Base-by-base conservation (phyloP, 1,140 invertebrate genomes). In the Branchinecta lynchi region DNA sequence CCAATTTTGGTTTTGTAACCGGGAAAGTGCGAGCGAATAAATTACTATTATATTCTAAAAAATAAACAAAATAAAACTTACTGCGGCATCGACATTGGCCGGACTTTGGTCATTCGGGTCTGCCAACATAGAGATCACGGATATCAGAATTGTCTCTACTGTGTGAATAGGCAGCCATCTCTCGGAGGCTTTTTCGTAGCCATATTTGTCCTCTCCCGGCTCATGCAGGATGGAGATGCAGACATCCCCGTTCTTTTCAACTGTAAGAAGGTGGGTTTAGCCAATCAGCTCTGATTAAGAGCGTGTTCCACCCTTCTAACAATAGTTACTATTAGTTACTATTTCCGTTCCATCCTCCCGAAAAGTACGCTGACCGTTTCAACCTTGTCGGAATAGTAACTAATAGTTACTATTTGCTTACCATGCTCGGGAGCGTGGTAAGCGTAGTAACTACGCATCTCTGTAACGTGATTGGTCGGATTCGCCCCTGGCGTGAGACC, bases 91-190 rank as follows among this genome's bases (percentile, higher is more conserved):
- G 74, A 99, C 95, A 86, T 99, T 99, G 75, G 96, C 96, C 76
- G 96, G 96, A 81, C 93, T 97, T 84, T 99, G 96, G 83, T 97
- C 96, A 82, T 99, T 99, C 69, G 96, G 96, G 84, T 99, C 96
- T 75, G 96, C 93, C 76, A 99, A 82, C 96, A 99, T 98, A 77
- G 95, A 98, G 81, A 99, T 99, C 76, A 99, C 93, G 81, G 91
- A 95, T 82, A 96, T 94, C 76, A 97, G 84, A 79, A 99, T 99
- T 73, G 96, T 99, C 84, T 99, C 96, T 75, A 99, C 96, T 75
- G 96, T 98, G 80, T 99, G 96, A 72, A 99, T 93, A 69, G 96
- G 96, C 79, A 98, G 81, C 96, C 96, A 99, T 80, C 96, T 84
- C 80, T 99, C 96, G 67, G 92, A 94, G 71, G 96, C 95, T 81